Percentiles rank a stretch among this genome's conserved stretches.
phyloP scores from a whole-genome alignment of 2,797 vertebrate species.

The Leuciscus waleckii region DNA sequence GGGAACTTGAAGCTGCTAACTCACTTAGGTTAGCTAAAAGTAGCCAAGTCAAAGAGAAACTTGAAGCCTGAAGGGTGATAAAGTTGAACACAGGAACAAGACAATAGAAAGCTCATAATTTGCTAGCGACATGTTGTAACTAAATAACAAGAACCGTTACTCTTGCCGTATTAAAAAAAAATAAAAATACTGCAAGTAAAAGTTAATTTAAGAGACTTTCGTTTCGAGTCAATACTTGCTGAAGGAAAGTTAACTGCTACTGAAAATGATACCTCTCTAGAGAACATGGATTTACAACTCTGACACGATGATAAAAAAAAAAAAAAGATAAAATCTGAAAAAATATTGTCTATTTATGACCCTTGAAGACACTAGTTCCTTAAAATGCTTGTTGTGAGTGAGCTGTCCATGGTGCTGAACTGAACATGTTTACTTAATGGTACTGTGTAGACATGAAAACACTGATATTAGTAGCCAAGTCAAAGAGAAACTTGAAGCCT shows the following conservation, averaged over 20 bases:
- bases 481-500: no score
- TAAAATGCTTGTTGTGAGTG: background rate
- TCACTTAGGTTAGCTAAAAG: conserved; percentile 58
- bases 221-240: conserved; percentile 23
- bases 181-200: conserved; percentile 1
- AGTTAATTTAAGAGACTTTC: conserved; percentile 42
- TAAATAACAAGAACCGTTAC: background rate
- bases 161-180: background rate
- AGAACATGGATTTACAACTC: background rate
- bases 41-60: conserved; percentile 49
- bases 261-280: background rate
- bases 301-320: background rate
- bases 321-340: background rate
- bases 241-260: conserved; percentile 13
- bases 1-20: conserved; percentile 46
- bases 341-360: background rate
- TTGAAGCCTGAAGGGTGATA: conserved; percentile 46
- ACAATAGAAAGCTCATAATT: conserved; percentile 52
- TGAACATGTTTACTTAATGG: background rate
- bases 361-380: background rate
- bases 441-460: background rate
- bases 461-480: background rate
- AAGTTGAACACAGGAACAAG: conserved; percentile 48
- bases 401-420: conserved; percentile 51
- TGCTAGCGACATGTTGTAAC: conserved; percentile 4